phyloP scores from a whole-genome alignment of 2,888 invertebrate genomes.

The Lasioglossum vierecki region DNA sequence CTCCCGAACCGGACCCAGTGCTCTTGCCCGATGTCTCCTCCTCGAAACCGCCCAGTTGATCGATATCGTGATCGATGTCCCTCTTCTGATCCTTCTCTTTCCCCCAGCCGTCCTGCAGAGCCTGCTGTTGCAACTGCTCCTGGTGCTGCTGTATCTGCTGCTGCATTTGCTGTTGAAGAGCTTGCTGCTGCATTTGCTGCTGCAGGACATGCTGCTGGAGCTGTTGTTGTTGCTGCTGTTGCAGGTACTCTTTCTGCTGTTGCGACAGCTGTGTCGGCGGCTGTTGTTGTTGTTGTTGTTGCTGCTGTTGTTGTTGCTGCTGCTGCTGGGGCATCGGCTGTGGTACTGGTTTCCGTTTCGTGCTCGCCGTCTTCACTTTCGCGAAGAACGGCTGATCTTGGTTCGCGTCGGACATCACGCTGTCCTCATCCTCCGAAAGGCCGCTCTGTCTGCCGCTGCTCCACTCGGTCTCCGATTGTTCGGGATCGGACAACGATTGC shows the following conservation, averaged over 20 bases:
- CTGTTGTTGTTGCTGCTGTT: constrained; percentile 76
- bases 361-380: constrained; percentile 85
- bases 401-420: constrained; percentile 89
- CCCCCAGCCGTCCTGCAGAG: constrained; percentile 83
- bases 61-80: constrained; percentile 87
- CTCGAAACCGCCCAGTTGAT: constrained; percentile 86
- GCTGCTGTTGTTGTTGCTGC: constrained; percentile 59
- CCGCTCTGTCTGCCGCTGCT: constrained; percentile 90
- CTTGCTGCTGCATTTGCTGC: constrained; percentile 80
- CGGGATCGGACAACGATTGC: constrained; percentile 90
- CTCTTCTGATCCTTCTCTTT: constrained; percentile 85
- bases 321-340: constrained; percentile 69
- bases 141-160: constrained; percentile 79
- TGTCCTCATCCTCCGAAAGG: constrained; percentile 88
- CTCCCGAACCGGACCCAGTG: constrained; percentile 87
- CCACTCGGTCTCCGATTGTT: constrained; percentile 91
- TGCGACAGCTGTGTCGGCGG: constrained; percentile 65
- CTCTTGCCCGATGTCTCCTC: constrained; percentile 87
- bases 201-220: constrained; percentile 76
- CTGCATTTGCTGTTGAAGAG: constrained; percentile 68
- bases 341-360: constrained; percentile 78
- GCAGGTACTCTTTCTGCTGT: constrained; percentile 64
- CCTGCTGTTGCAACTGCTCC: constrained; percentile 79
- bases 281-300: constrained; percentile 52
- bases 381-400: constrained; percentile 88